Conservation (phyloP, 2,113 vertebrate genomes). For the Gyps fulvus region DNA sequence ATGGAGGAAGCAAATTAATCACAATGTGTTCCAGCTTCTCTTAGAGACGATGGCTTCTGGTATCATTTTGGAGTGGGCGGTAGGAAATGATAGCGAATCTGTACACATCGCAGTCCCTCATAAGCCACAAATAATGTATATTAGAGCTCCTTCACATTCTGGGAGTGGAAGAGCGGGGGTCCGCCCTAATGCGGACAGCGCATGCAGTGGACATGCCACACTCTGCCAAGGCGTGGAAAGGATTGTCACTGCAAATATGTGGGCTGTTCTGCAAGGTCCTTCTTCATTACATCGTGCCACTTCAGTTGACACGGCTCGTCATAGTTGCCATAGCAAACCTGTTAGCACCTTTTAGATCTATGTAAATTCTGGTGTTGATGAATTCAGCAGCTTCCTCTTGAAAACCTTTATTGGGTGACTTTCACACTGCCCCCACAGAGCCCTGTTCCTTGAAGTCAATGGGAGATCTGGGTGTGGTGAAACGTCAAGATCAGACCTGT, state of each 20-base stretch:
- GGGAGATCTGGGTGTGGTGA: constrained; percentile 43
- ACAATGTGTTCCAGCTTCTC: neutral
- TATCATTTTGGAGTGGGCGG: accelerated
- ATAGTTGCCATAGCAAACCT: neutral
- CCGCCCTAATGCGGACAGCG: neutral
- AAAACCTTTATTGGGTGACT: constrained; percentile 23
- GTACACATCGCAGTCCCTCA: neutral
- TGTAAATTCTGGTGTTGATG: constrained; percentile 1
- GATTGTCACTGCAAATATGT: accelerated
- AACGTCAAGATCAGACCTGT: constrained; percentile 46
- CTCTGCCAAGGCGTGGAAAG: neutral
- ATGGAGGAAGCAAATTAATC: neutral
- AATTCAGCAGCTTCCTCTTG: constrained; percentile 20
- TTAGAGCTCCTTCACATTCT: neutral
- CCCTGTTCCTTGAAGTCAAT: constrained; percentile 52
- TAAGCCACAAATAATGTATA: neutral
- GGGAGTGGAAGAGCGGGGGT: neutral
- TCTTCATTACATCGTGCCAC: neutral
- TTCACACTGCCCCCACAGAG: constrained; percentile 34
- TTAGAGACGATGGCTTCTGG: neutral
- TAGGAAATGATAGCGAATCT: neutral
- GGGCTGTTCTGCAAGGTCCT: neutral
- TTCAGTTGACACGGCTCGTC: neutral
- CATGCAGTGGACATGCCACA: accelerated
- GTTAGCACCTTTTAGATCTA: neutral